Percentiles rank a stretch among this genome's conserved stretches.
Evolutionary conservation across 2,797 vertebrate species (phyloP).

Genomic region (Sphenodon punctatus): DNA sequence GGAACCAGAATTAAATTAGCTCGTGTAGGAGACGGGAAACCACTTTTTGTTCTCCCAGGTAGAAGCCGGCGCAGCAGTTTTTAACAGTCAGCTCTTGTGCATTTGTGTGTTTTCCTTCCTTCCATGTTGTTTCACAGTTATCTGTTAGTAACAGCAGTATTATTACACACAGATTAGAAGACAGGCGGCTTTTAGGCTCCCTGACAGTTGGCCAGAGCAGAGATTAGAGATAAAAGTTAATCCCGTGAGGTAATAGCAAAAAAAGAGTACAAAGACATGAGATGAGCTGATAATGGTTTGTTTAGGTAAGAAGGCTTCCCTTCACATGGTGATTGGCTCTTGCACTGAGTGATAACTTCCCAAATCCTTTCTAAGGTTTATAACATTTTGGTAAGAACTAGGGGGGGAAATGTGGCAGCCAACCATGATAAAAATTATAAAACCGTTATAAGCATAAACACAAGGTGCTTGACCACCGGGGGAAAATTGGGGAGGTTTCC

Average conservation of each 20-base stretch:
- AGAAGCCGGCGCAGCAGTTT: constrained; percentile 19
- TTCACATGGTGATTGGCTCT: constrained; percentile 34
- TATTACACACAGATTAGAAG: constrained; percentile 68
- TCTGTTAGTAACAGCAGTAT: constrained; percentile 67
- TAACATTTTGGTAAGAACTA: neutral
- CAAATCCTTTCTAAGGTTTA: constrained; percentile 25
- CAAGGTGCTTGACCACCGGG: constrained; percentile 46
- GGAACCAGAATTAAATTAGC: neutral
- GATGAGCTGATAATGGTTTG: constrained; percentile 67
- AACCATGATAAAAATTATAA: constrained; percentile 31
- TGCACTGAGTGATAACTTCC: constrained; percentile 21
- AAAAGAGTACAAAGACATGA: constrained; percentile 54
- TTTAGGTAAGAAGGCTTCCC: constrained; percentile 59
- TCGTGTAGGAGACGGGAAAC: neutral
- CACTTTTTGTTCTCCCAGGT: constrained; percentile 28
- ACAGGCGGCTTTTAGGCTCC: constrained; percentile 60
- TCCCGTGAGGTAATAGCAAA: constrained; percentile 65
- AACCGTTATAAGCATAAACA: constrained; percentile 52
- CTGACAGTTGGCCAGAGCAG: constrained; percentile 68
- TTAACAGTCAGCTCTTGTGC: constrained; percentile 26
- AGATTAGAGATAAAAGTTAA: constrained; percentile 73
- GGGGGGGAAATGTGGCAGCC: constrained; percentile 18
- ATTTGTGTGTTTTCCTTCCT: constrained; percentile 43
- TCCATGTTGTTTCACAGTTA: constrained; percentile 62
- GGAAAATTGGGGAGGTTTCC: constrained; percentile 65